Conservation (phyloP, 2,797 vertebrate species). For the Gorsachius magnificus region DNA sequence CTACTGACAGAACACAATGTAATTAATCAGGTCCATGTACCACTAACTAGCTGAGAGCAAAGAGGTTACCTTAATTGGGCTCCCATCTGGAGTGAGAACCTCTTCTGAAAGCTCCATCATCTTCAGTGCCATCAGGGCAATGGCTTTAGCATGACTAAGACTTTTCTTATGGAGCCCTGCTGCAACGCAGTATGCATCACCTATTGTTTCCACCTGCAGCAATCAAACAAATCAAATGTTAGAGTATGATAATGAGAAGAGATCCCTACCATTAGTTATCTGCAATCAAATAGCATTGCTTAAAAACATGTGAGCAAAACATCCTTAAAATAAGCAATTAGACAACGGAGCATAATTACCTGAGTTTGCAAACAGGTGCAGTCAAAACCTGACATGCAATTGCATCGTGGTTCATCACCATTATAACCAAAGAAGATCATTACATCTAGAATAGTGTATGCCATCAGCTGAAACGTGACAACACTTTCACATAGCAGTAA, state of each 20-base stretch:
- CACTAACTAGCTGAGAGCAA: background rate
- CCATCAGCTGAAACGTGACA: background rate
- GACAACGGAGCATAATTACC: constrained; percentile 54
- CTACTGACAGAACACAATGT: background rate
- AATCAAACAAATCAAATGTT: constrained; percentile 65
- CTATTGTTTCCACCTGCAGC: constrained; percentile 96
- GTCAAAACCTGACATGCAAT: constrained; percentile 15
- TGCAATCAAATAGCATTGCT: constrained; percentile 59
- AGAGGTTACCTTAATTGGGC: constrained; percentile 90
- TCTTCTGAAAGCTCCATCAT: constrained; percentile 99
- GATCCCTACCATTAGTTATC: constrained; percentile 25
- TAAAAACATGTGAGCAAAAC: constrained; percentile 58
- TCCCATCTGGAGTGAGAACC: constrained; percentile 93
- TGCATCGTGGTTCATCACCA: background rate
- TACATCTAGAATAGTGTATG: background rate
- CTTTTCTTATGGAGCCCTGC: constrained; percentile 95
- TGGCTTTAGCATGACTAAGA: constrained; percentile 93
- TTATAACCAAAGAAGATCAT: background rate
- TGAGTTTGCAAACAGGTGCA: constrained; percentile 69
- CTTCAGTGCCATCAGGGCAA: constrained; percentile 97
- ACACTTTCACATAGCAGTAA: background rate
- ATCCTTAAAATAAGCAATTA: constrained; percentile 71
- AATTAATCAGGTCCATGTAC: background rate
- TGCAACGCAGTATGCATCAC: constrained; percentile 96
- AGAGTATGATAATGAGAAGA: constrained; percentile 22